phyloP scores from a whole-genome alignment of 2,888 invertebrate genomes.

The Nymphalis polychloros region DNA sequence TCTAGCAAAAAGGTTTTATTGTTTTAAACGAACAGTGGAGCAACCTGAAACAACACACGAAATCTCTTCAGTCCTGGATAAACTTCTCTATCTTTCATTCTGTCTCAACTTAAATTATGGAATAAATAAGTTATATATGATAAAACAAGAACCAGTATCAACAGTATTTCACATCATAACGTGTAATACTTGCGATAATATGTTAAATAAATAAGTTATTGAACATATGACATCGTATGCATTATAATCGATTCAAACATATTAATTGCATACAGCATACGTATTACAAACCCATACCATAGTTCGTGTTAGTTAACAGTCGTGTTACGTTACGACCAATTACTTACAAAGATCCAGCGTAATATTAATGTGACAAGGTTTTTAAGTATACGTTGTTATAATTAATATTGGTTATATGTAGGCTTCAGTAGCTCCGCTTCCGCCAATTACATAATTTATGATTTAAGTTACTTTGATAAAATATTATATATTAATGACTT shows the following conservation, averaged over 20 bases:
- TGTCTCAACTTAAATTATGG: too few species aligned
- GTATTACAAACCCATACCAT: slow-evolving; percentile 3
- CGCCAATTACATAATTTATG: not conserved
- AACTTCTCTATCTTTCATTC: too few species aligned
- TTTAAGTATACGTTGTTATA: not conserved
- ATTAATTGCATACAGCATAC: slow-evolving; percentile 4
- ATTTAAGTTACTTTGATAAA: not conserved
- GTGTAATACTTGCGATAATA: not conserved
- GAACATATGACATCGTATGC: not conserved
- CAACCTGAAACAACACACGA: too few species aligned
- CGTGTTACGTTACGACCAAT: slow-evolving; percentile 6
- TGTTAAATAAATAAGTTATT: slow-evolving; percentile 4
- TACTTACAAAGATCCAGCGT: slow-evolving; percentile 4
- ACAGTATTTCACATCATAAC: too few species aligned
- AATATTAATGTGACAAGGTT: slow-evolving; percentile 12
- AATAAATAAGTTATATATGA: too few species aligned
- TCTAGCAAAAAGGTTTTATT: too few species aligned
- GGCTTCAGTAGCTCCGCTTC: not conserved
- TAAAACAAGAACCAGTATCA: too few species aligned
- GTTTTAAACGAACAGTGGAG: too few species aligned
- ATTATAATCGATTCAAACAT: slow-evolving; percentile 1
- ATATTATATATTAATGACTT: too few species aligned
- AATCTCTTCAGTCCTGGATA: too few species aligned
- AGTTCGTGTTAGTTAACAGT: slow-evolving; percentile 6
- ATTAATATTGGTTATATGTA: not conserved